Evolutionary conservation across 2,888 invertebrate species (phyloP).

Genomic region (Amiota communis): DNA sequence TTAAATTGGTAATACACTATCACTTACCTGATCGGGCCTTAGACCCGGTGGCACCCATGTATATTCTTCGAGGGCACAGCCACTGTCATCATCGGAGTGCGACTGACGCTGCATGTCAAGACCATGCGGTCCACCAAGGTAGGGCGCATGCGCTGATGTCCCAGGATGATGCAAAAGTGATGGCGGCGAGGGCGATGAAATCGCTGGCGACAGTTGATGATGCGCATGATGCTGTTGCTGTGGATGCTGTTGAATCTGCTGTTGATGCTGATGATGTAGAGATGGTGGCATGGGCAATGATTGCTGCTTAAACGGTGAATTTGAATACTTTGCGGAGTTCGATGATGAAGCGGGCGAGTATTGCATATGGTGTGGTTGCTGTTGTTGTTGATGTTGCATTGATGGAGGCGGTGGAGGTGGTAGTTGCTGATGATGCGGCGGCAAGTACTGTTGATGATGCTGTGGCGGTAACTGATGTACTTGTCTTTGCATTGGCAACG

Average conservation of each 20-base stretch:
- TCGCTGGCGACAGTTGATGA: conserved; percentile 69
- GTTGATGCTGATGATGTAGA: conserved; percentile 41
- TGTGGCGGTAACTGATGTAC: conserved; percentile 32
- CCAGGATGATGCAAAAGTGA: conserved; percentile 69
- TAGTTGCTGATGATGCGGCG: conserved; percentile 62
- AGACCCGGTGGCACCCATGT: conserved; percentile 98
- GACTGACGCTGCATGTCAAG: conserved; percentile 87
- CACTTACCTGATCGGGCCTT: conserved; percentile 93
- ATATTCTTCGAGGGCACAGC: conserved; percentile 98
- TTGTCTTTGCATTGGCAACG: conserved; percentile 70
- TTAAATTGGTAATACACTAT: no score
- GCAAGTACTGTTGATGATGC: conserved; percentile 53
- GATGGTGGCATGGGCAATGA: conserved; percentile 45
- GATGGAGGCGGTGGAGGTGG: conserved; percentile 44
- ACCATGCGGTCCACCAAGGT: conserved; percentile 69
- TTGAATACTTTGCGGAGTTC: conserved; percentile 65
- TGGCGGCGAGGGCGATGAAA: conserved; percentile 72
- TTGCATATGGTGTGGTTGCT: conserved; percentile 50
- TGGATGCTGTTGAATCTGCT: conserved; percentile 32
- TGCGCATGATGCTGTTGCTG: conserved; percentile 44
- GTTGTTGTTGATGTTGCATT: conserved; percentile 29
- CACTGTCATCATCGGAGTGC: conserved; percentile 97
- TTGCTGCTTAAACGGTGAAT: conserved; percentile 56
- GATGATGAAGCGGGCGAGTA: conserved; percentile 66
- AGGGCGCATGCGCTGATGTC: conserved; percentile 67